A percentile compares a stretch with the other conserved stretches of the same genome.
phyloP scores from a whole-genome alignment of 2,797 vertebrate genomes.

The Synaphobranchus kaupii region DNA sequence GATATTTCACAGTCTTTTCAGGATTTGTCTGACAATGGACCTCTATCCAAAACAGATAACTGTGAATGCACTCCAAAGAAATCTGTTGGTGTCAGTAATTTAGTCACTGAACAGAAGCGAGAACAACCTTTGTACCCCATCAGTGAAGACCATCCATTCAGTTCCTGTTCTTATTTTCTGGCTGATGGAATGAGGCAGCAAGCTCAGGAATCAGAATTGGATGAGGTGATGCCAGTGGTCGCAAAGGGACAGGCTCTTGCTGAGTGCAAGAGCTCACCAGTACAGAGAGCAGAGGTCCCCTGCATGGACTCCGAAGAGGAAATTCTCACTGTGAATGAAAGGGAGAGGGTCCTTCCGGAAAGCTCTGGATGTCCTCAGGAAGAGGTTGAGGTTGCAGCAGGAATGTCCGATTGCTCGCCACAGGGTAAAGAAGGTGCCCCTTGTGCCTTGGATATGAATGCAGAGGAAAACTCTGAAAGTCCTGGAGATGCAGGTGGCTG shows the following conservation, averaged over 20 bases:
- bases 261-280: background rate
- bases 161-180: background rate
- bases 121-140: slow-evolving; percentile 26
- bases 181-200: slow-evolving; percentile 13
- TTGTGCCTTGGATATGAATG: background rate
- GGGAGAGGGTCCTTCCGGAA: slow-evolving; percentile 13
- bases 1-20: background rate
- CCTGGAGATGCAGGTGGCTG: slow-evolving; percentile 21
- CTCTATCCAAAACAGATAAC: background rate
- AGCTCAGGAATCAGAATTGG: slow-evolving; percentile 5
- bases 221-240: background rate
- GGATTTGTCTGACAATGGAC: background rate
- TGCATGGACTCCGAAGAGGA: background rate
- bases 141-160: slow-evolving; percentile 35
- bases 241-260: background rate
- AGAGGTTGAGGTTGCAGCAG: background rate
- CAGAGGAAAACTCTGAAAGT: slow-evolving; percentile 14
- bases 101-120: slow-evolving; percentile 26
- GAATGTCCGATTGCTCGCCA: background rate
- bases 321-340: slow-evolving; percentile 16
- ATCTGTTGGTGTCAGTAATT: background rate
- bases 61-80: slow-evolving; percentile 1
- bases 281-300: background rate
- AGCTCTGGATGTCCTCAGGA: slow-evolving; percentile 15
- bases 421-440: background rate